Conservation (phyloP, 2,797 vertebrate species). For the Acanthurus leucopareius region DNA sequence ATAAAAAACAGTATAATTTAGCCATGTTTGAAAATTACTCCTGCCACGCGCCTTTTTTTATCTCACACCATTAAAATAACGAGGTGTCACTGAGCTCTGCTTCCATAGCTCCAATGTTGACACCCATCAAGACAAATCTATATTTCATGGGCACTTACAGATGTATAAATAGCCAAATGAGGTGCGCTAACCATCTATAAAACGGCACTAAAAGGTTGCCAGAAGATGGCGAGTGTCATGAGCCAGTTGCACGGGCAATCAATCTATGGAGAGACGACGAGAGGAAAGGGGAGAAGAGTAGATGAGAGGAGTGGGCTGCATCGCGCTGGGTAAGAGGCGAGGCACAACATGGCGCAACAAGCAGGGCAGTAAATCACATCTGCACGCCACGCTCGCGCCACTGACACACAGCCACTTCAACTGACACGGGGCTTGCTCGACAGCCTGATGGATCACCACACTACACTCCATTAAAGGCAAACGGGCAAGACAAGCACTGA, state of each 20-base stretch:
- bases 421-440: conserved; percentile 81
- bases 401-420: conserved; percentile 82
- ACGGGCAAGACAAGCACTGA: conserved; percentile 80
- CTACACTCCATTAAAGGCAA: conserved; percentile 88
- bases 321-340: conserved; percentile 69
- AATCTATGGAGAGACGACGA: conserved; percentile 78
- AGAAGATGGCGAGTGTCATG: conserved; percentile 84
- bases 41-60: conserved; percentile 67
- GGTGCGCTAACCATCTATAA: conserved; percentile 88
- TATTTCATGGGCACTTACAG: conserved; percentile 90
- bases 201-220: conserved; percentile 88
- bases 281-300: conserved; percentile 63
- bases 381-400: conserved; percentile 70
- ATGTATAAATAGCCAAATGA: conserved; percentile 91
- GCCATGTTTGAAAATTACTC: conserved; percentile 69
- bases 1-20: conserved; percentile 74
- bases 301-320: conserved; percentile 64
- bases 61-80: conserved; percentile 86
- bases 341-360: conserved; percentile 70
- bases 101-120: conserved; percentile 75
- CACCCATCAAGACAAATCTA: conserved; percentile 89
- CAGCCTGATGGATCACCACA: conserved; percentile 86
- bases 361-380: conserved; percentile 86
- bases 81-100: conserved; percentile 81
- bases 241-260: conserved; percentile 81